These are phyloP conservation scores for Ictalurus punctatus DNA, from an alignment of 2,113 vertebrate genomes.

Conservation along the genomic window DNA sequence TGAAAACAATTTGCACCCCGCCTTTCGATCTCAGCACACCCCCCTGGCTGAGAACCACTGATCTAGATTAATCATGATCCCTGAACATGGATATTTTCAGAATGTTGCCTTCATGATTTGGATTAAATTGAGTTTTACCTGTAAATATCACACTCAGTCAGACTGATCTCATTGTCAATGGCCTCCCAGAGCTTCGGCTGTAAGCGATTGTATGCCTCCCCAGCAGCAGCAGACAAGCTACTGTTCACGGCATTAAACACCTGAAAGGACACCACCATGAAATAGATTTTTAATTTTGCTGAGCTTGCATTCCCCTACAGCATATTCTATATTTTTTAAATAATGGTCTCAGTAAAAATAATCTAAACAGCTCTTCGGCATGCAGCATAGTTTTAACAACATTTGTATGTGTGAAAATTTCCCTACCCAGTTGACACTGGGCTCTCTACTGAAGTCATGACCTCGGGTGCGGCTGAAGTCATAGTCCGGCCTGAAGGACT, in stretches of 20 bases:
- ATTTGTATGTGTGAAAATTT: background rate
- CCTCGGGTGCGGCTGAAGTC: slow-evolving; percentile 90
- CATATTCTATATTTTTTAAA: too few relatives aligned
- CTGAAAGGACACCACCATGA: slow-evolving; percentile 60
- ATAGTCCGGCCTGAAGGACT: slow-evolving; percentile 93
- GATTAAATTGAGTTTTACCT: slow-evolving; percentile 71
- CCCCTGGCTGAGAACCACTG: too few relatives aligned
- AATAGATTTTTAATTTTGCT: background rate
- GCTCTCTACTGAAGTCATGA: slow-evolving; percentile 93
- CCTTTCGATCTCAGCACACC: too few relatives aligned
- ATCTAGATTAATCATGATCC: background rate
- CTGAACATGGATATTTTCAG: background rate
- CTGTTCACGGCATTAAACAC: slow-evolving; percentile 92
- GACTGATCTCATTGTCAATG: slow-evolving; percentile 90
- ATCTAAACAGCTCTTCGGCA: background rate
- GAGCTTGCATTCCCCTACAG: background rate
- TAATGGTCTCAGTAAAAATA: background rate
- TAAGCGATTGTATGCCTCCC: slow-evolving; percentile 86
- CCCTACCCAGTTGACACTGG: slow-evolving; percentile 90
- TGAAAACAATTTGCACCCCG: too few relatives aligned
- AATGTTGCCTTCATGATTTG: background rate
- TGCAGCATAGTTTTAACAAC: background rate
- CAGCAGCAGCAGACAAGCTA: slow-evolving; percentile 89
- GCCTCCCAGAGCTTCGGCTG: slow-evolving; percentile 87
- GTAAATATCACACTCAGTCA: slow-evolving; percentile 91